phyloP scores from a whole-genome alignment of 2,113 vertebrate genomes.

The Xerus inauris region DNA sequence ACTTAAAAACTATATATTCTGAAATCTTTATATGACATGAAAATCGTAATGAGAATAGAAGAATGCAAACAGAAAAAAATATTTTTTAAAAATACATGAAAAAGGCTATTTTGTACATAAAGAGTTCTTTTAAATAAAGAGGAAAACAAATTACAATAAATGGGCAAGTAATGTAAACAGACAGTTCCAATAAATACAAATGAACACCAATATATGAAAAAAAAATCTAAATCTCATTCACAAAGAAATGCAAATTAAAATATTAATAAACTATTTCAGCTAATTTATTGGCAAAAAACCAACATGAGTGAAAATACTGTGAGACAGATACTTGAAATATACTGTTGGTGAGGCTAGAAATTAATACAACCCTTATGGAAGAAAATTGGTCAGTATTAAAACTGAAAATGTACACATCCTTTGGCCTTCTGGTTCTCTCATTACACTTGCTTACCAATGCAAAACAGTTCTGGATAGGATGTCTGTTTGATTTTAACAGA shows the following conservation, averaged over 20 bases:
- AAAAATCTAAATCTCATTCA: neutral
- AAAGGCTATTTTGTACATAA: neutral
- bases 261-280: neutral
- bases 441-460: neutral
- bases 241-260: neutral
- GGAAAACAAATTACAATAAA: neutral
- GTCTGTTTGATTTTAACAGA: neutral
- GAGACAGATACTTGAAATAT: neutral
- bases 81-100: neutral
- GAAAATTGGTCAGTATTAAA: neutral
- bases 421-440: neutral
- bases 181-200: neutral
- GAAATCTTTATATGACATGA: neutral
- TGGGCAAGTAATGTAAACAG: neutral
- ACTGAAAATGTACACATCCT: neutral
- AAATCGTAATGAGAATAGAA: constrained; percentile 13
- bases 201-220: neutral
- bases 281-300: neutral
- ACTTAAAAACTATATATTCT: neutral
- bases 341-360: neutral
- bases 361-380: neutral
- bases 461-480: neutral
- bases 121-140: neutral
- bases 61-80: neutral
- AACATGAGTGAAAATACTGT: neutral